Conservation (phyloP, 1,140 invertebrate species). For the Palaemon carinicauda region DNA sequence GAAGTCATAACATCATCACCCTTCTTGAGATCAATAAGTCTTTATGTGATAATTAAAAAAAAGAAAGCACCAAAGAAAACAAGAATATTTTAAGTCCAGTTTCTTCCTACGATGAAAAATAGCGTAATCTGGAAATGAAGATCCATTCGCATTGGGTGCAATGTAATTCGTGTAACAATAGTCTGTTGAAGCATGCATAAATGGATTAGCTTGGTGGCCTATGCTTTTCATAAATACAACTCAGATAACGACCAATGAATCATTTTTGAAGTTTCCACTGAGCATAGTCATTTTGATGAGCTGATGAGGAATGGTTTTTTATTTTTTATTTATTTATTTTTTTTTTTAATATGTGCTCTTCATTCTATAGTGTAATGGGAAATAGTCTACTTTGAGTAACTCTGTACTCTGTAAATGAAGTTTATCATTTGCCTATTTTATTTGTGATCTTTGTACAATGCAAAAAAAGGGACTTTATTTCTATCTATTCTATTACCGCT, state of each 20-base stretch:
- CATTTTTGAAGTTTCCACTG: background rate
- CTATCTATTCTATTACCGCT: too few relatives aligned
- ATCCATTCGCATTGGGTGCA: background rate
- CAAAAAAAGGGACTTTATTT: too few relatives aligned
- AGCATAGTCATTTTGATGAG: too few relatives aligned
- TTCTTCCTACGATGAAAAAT: slow-evolving; percentile 13
- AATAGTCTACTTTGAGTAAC: too few relatives aligned
- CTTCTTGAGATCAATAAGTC: background rate
- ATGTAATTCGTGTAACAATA: slow-evolving; percentile 9
- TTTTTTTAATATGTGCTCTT: background rate
- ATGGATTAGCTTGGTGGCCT: background rate
- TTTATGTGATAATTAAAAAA: background rate
- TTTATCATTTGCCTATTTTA: too few relatives aligned
- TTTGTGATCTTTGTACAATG: too few relatives aligned
- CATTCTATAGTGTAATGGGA: too few relatives aligned
- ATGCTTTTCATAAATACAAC: background rate
- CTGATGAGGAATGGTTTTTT: background rate
- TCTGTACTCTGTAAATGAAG: too few relatives aligned
- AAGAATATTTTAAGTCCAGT: slow-evolving; percentile 12
- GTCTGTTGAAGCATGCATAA: slow-evolving; percentile 9
- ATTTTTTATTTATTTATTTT: too few relatives aligned
- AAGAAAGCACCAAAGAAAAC: background rate
- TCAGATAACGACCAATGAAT: background rate
- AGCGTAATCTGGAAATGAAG: background rate
- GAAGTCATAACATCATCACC: slow-evolving; percentile 26